Conservation (phyloP, 2,113 vertebrate species). For the Spilogale gracilis region DNA sequence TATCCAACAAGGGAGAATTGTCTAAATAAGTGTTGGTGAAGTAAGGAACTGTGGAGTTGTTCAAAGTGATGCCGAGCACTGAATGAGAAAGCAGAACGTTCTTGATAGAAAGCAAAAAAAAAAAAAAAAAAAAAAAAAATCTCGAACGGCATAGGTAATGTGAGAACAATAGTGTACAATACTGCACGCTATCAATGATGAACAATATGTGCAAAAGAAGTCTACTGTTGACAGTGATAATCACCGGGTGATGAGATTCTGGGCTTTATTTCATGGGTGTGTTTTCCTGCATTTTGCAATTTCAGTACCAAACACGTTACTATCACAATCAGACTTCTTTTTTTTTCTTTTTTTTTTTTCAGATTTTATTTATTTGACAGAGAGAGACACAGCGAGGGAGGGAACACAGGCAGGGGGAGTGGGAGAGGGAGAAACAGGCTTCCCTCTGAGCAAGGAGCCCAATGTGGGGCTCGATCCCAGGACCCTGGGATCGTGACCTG, state of each 20-base stretch:
- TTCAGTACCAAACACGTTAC: neutral
- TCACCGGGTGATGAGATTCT: neutral
- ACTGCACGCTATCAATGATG: too few relatives aligned
- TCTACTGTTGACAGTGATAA: fast-evolving
- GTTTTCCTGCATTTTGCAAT: conserved; percentile 15
- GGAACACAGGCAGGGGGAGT: too few relatives aligned
- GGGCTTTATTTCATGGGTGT: neutral
- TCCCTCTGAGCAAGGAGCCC: too few relatives aligned
- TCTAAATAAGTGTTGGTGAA: neutral
- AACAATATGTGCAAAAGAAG: fast-evolving
- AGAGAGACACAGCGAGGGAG: too few relatives aligned
- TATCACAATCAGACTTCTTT: neutral
- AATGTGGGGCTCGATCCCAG: too few relatives aligned
- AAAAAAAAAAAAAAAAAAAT: too few relatives aligned
- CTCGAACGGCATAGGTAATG: too few relatives aligned
- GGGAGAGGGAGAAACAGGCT: too few relatives aligned
- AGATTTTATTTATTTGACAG: too few relatives aligned
- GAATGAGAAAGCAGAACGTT: neutral
- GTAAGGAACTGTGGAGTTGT: fast-evolving
- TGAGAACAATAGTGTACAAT: neutral
- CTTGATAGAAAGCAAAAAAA: neutral
- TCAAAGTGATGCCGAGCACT: neutral
- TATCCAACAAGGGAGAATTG: neutral
- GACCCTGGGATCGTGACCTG: too few relatives aligned
- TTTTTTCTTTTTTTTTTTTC: too few relatives aligned